phyloP scores from a whole-genome alignment of 2,113 vertebrate genomes.

The Gasterosteus aculeatus region DNA sequence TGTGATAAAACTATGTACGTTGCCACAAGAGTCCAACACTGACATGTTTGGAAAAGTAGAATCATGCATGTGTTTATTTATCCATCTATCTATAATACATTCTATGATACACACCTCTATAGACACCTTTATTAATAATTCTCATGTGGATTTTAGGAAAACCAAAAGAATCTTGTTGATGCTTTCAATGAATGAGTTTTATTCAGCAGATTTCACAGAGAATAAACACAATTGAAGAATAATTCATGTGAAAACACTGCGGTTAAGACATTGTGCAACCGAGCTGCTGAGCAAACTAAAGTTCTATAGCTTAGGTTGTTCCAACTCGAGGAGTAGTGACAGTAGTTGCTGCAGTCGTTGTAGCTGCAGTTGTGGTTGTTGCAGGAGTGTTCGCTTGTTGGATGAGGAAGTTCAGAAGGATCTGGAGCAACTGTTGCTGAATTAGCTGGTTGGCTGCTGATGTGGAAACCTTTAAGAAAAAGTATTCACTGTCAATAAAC shows the following conservation, averaged over 20 bases:
- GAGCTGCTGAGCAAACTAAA: neutral
- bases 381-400: neutral
- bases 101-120: neutral
- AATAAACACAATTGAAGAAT: neutral
- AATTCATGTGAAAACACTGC: neutral
- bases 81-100: neutral
- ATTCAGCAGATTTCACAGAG: neutral
- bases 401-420: no score
- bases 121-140: neutral
- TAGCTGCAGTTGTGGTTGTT: neutral
- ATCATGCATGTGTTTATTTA: neutral
- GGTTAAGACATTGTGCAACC: neutral
- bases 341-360: neutral
- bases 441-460: neutral
- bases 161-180: neutral
- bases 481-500: neutral
- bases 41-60: neutral
- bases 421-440: neutral
- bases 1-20: slow-evolving; percentile 16
- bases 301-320: neutral
- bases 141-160: neutral
- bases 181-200: neutral
- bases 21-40: neutral
- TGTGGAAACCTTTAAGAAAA: neutral
- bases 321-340: neutral